Conservation (phyloP, 2,797 vertebrate species). For the Microchirus variegatus region DNA sequence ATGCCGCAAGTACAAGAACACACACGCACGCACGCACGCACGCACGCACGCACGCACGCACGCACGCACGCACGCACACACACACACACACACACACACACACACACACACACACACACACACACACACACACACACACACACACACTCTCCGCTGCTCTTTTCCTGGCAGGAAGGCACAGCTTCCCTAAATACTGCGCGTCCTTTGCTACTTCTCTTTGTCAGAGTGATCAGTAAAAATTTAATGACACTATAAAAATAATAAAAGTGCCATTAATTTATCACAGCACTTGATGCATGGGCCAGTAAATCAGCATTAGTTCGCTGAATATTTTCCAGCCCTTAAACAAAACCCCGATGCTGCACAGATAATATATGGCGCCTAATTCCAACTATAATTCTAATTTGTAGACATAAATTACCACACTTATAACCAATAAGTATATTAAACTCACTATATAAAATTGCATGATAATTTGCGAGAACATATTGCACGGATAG, state of each 20-base stretch:
- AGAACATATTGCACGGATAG: constrained; percentile 83
- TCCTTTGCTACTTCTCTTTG: constrained; percentile 94
- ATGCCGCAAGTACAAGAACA: too few relatives aligned
- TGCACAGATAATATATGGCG: constrained; percentile 90
- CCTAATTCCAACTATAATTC: constrained; percentile 92
- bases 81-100: too few relatives aligned
- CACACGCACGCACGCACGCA: too few relatives aligned
- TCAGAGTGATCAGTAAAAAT: constrained; percentile 99
- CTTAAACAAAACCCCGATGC: constrained; percentile 92
- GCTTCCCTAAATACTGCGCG: constrained; percentile 87
- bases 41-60: too few relatives aligned
- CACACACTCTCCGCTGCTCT: constrained; percentile 30
- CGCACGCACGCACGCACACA: too few relatives aligned
- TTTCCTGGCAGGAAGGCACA: constrained; percentile 71
- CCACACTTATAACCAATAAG: constrained; percentile 96
- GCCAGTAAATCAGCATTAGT: constrained; percentile 96
- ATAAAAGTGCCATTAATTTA: constrained; percentile 99
- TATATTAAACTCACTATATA: constrained; percentile 99
- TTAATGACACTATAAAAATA: constrained; percentile 99
- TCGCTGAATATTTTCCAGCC: constrained; percentile 92
- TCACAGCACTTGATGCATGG: constrained; percentile 92
- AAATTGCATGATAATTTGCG: constrained; percentile 97
- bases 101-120: too few relatives aligned
- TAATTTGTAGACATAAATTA: constrained; percentile 92
- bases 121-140: too few relatives aligned